Evolutionary conservation across 2,888 invertebrate genomes (phyloP), one percentile per base, ranked within the genome.

Genomic region (Zonitis immaculata): DNA sequence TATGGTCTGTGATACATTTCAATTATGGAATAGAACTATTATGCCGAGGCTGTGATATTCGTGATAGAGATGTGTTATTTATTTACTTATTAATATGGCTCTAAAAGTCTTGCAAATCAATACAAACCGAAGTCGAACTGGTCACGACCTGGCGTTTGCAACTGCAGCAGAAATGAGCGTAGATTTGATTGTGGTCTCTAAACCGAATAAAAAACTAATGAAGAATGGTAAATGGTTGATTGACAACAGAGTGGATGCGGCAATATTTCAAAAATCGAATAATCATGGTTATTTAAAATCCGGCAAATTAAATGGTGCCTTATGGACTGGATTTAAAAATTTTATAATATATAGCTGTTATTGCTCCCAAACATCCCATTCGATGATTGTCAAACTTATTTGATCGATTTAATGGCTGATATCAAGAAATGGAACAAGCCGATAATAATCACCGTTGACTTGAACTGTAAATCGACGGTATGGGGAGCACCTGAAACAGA

Each of bases 401-500:
- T 26, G 26, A 30, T 6, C 25, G 6, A 25, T 25, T 5, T 25
- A 25, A 25, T 25, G 25, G 25, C 25, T n/a, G 11, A 30, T 30
- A n/a, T 11, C 0, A 30, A 11, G 11, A 30, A 30, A 30, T n/a
- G n/a, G 11, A 7, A 2, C 5, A 30, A 30, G n/a, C 2, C n/a
- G n/a, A n/a, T n/a, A n/a, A n/a, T n/a, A n/a, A n/a, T n/a, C n/a
- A n/a, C n/a, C n/a, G n/a, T n/a, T n/a, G n/a, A n/a, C n/a, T n/a
- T n/a, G n/a, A n/a, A 30, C n/a, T 8, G n/a, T 5, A 30, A 30
- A n/a, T 30, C 30, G 4, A 30, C 30, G 2, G 30, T n/a, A 22
- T 51, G 54, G 51, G 59, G 52, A 4, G 28, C 46, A 48, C 3
- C 11, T 11, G 12, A 9, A 16, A 51, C 49, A 1, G 53, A 56